Percentiles rank a stretch among this genome's conserved stretches.
Evolutionary conservation across 2,888 invertebrate species (phyloP).

Genomic region (Chydorus sphaericus): DNA sequence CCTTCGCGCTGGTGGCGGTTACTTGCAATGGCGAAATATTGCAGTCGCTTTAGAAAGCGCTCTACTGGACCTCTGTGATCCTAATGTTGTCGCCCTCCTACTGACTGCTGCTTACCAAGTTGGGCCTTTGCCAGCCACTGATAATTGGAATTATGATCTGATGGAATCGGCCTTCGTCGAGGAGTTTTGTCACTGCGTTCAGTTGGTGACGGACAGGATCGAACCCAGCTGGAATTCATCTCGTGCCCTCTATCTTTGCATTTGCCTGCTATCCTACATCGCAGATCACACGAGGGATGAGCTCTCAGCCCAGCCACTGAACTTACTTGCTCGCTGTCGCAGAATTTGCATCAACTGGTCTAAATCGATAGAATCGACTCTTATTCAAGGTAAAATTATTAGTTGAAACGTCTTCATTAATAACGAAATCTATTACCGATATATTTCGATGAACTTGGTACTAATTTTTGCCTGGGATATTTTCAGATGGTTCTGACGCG

Average conservation of each 20-base stretch:
- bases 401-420: too few relatives aligned
- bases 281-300: neutral
- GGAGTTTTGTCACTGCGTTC: neutral
- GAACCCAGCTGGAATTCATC: neutral
- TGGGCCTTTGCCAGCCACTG: neutral
- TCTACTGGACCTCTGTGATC: neutral
- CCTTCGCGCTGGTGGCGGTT: slow-evolving; percentile 1
- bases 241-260: neutral
- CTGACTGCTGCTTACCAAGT: neutral
- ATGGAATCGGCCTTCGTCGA: neutral
- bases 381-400: too few relatives aligned
- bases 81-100: neutral
- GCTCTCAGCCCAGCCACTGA: neutral
- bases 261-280: neutral
- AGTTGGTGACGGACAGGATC: neutral
- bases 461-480: too few relatives aligned
- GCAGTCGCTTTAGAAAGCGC: neutral
- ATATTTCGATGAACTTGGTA: too few relatives aligned
- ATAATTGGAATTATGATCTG: neutral
- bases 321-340: neutral
- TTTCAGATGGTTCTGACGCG: too few relatives aligned
- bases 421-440: too few relatives aligned
- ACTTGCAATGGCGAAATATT: neutral
- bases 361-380: neutral
- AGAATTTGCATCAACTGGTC: neutral